phyloP scores from a whole-genome alignment of 1,140 invertebrate genomes.

The Nasonia vitripennis region DNA sequence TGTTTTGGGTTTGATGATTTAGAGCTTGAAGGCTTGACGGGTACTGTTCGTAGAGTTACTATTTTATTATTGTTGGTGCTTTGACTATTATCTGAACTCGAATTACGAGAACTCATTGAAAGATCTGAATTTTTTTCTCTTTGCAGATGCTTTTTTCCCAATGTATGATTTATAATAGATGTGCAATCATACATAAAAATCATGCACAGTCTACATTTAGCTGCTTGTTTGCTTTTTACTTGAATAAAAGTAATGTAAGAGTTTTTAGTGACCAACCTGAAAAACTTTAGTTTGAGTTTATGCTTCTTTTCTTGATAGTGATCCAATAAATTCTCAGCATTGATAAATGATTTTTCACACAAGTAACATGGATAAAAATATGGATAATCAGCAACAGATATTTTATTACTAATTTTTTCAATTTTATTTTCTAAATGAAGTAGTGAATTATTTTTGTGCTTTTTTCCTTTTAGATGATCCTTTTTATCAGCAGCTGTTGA shows the following conservation, averaged over 20 bases:
- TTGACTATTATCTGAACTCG: not conserved
- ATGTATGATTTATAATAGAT: not conserved
- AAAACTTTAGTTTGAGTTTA: not conserved
- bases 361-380: constrained; percentile 19
- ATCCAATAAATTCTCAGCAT: not conserved
- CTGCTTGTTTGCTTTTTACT: not conserved
- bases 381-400: not conserved
- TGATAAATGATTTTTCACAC: constrained; percentile 11
- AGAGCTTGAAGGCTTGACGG: not conserved
- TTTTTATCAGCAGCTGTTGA: not conserved
- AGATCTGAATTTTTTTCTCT: not conserved
- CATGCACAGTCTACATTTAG: not conserved
- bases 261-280: not conserved
- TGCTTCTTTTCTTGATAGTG: constrained; percentile 4
- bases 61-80: not conserved
- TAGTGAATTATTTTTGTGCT: not conserved
- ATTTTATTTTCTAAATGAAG: not conserved
- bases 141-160: not conserved
- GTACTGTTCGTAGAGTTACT: not conserved
- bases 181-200: not conserved
- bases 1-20: not conserved
- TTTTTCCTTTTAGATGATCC: not conserved
- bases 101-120: not conserved
- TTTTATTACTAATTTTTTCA: not conserved
- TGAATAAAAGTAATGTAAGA: not conserved